Percentiles rank a stretch among this genome's conserved stretches.
phyloP scores from a whole-genome alignment of 2,113 vertebrate species.

The Sisor rabdophorus region DNA sequence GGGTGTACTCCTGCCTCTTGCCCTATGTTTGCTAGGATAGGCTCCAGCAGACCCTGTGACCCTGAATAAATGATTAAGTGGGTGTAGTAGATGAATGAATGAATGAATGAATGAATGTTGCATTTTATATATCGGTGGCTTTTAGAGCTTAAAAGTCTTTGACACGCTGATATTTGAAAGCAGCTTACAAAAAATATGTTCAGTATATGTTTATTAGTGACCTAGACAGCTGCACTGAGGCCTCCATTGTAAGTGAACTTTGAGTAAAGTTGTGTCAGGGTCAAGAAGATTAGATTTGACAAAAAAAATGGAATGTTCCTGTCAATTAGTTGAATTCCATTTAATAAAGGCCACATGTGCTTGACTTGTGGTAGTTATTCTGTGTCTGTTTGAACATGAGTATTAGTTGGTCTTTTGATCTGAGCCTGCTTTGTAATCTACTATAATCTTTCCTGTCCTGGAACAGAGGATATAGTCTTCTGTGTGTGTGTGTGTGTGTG shows the following conservation, averaged over 20 bases:
- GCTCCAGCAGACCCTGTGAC: too few relatives aligned
- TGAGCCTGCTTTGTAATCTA: not conserved
- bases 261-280: not conserved
- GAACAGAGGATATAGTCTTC: not conserved
- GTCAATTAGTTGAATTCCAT: not conserved
- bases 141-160: not conserved
- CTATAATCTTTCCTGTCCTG: not conserved
- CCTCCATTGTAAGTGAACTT: not conserved
- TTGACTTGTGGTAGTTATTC: not conserved
- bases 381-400: conserved; percentile 11
- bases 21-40: too few relatives aligned
- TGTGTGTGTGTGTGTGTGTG: conserved; percentile 5
- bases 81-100: too few relatives aligned
- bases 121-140: too few relatives aligned
- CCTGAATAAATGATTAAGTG: too few relatives aligned
- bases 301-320: not conserved
- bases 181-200: not conserved
- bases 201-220: not conserved
- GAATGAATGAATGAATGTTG: too few relatives aligned
- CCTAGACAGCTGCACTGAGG: not conserved
- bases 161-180: not conserved
- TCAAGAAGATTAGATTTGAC: not conserved
- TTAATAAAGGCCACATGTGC: not conserved
- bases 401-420: conserved; percentile 25
- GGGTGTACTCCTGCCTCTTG: too few relatives aligned